phyloP scores from a whole-genome alignment of 2,888 invertebrate genomes.

The Agonopterix arenella region DNA sequence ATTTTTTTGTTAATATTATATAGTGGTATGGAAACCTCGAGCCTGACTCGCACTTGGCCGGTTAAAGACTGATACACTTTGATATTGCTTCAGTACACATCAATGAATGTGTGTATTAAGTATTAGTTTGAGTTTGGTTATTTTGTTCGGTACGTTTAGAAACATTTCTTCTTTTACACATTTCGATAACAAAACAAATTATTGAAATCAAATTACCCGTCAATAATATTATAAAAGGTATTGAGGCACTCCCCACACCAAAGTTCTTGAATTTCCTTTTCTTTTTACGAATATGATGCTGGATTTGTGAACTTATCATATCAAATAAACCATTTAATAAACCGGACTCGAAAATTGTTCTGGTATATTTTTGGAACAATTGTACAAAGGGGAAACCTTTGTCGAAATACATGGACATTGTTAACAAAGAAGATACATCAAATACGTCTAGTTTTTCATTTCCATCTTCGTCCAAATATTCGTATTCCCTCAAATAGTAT shows the following conservation, averaged over 20 bases:
- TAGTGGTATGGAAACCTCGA: too few relatives aligned
- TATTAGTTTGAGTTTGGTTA: too few relatives aligned
- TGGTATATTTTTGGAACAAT: neutral
- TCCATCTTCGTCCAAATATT: neutral
- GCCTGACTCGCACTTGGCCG: too few relatives aligned
- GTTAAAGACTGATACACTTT: too few relatives aligned
- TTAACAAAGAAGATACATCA: neutral
- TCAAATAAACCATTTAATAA: neutral
- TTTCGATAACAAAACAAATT: neutral
- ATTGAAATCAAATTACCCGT: neutral
- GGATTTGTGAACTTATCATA: neutral
- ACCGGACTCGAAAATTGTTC: neutral
- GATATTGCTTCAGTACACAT: too few relatives aligned
- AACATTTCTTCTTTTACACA: neutral
- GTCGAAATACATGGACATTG: neutral
- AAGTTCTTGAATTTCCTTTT: neutral
- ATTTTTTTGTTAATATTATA: too few relatives aligned
- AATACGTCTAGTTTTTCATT: neutral
- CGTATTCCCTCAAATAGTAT: neutral
- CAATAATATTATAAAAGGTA: neutral
- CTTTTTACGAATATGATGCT: neutral
- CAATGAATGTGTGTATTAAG: too few relatives aligned
- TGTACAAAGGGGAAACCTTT: neutral
- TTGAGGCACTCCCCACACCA: slow-evolving; percentile 16
- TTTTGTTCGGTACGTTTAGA: too few relatives aligned